Conservation (phyloP, 1,140 invertebrate genomes). For the Macrobrachium nipponense region DNA sequence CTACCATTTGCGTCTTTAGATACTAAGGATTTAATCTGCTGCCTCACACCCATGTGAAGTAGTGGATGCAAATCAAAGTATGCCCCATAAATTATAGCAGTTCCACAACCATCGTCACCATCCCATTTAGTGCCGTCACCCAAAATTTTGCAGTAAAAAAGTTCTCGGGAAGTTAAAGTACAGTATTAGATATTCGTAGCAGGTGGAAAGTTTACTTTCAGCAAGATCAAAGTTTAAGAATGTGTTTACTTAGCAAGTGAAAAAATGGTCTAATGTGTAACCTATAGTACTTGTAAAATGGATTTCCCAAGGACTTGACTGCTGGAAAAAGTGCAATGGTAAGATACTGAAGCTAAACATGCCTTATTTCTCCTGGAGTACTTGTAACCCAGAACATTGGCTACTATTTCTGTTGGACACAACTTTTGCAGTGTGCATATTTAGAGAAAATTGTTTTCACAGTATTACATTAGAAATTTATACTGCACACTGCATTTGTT, state of each 20-base stretch:
- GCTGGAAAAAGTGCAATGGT: slow-evolving; percentile 53
- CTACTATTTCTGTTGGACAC: neutral
- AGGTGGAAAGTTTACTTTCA: too few relatives aligned
- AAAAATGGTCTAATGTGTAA: too few relatives aligned
- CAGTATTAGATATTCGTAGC: neutral
- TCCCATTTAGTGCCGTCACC: slow-evolving; percentile 31
- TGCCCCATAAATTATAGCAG: slow-evolving; percentile 11
- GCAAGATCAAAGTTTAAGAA: too few relatives aligned
- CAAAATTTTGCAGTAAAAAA: slow-evolving; percentile 33
- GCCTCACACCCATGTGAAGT: too few relatives aligned
- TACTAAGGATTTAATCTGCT: too few relatives aligned
- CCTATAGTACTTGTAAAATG: too few relatives aligned
- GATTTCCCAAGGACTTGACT: slow-evolving; percentile 31
- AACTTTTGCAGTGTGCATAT: slow-evolving; percentile 33
- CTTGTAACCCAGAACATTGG: slow-evolving; percentile 11
- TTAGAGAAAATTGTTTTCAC: slow-evolving; percentile 30
- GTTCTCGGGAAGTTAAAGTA: slow-evolving; percentile 5
- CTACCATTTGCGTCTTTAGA: slow-evolving; percentile 1
- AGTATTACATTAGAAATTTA: slow-evolving; percentile 49
- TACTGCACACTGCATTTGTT: slow-evolving; percentile 41
- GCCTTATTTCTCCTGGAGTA: slow-evolving; percentile 40
- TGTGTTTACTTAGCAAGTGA: too few relatives aligned
- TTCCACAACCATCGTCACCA: slow-evolving; percentile 16
- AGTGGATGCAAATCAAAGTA: neutral
- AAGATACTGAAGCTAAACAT: slow-evolving; percentile 52